Evolutionary conservation across 2,113 vertebrate genomes (phyloP), one percentile per base, ranked within the genome.

Genomic region (Dissostichus mawsoni): DNA sequence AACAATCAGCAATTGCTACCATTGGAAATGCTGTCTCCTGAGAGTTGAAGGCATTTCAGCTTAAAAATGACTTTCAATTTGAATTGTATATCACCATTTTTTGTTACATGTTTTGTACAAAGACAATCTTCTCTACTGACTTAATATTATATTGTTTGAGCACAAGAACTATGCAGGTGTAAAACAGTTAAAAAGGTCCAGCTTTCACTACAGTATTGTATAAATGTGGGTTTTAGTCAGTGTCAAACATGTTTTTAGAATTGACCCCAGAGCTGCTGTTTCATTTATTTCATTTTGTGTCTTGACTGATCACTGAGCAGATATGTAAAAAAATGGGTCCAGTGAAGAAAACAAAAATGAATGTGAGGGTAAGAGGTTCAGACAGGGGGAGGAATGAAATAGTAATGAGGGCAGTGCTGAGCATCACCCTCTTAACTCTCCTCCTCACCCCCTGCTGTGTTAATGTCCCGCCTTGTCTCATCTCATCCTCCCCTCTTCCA

Each of bases 381-480:
- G 79, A 82, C 23, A 45, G 18, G 68, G 52, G 25, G 48, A 63
- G 71, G 74, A 59, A 90, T 93, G 55, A 92, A 93, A 89, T 80
- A 92, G 69, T 92, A 80, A 92, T 93, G 90, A 93, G 87, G 76
- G 36, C 80, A 69, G 64, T 18, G 9, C 72, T 20, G 68, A 69
- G 69, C 78, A 48, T 80, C 84, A 11, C 69, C 74, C 74, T 48
- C 61, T 76, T 51, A 45, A 7, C 78, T 83, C 76, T 84, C 64
- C n/a, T 76, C 73, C 59, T 80, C 55, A 1, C 82, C 66, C 66
- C 89, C 92, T 8, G 83, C 91, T 89, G 92, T 78, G 92, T 82
- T 88, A 84, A 85, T 82, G 90, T 61, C 86, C 82, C 36, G 69
- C 64, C 83, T 75, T 67, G 89, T 89, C 87, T 87, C 67, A n/a